Conservation (phyloP, 2,888 invertebrate species). For the Mythimna ferrago region DNA sequence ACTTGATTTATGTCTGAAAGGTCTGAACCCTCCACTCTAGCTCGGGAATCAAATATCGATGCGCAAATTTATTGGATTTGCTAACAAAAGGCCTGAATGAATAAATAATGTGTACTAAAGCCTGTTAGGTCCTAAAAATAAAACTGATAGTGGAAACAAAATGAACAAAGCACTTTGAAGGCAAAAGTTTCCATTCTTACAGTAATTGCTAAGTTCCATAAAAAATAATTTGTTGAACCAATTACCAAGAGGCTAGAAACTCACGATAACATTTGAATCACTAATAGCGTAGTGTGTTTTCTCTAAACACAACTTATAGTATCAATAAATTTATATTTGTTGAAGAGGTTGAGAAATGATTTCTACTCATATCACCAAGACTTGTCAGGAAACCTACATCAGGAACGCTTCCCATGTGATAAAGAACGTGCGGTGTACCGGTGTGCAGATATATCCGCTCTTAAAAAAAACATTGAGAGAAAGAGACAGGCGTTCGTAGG, state of each 20-base stretch:
- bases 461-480: no score
- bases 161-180: neutral
- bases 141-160: neutral
- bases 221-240: neutral
- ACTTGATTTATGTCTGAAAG: conserved; percentile 59
- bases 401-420: no score
- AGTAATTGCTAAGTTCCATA: neutral
- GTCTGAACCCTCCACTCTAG: conserved; percentile 44
- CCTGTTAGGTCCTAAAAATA: conserved; percentile 1
- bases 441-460: no score
- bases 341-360: no score
- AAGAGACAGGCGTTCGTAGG: no score
- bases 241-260: neutral
- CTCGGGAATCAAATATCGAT: conserved; percentile 48
- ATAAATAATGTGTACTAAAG: conserved; percentile 25
- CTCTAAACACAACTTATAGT: no score
- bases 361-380: no score
- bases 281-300: neutral
- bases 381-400: no score
- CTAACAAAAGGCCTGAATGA: conserved; percentile 38
- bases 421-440: no score
- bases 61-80: conserved; percentile 54
- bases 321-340: no score
- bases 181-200: neutral
- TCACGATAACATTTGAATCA: neutral